Conservation (phyloP, 2,113 vertebrate species). For the Perca flavescens region DNA sequence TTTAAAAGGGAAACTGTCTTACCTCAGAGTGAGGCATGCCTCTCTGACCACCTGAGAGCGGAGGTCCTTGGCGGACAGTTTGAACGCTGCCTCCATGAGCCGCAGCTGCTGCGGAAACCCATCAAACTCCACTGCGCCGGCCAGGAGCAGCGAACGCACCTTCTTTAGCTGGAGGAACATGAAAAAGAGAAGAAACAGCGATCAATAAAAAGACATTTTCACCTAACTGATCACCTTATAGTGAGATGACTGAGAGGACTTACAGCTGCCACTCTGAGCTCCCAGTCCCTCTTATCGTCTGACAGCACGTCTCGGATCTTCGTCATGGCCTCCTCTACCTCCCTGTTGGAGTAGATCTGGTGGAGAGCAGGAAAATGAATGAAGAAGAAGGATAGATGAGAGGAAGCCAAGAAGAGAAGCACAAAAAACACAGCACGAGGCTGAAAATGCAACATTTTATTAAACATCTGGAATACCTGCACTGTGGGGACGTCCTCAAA, state of each 20-base stretch:
- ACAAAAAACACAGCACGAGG: no score
- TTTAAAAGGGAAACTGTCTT: conserved; percentile 64
- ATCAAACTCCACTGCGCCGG: conserved; percentile 92
- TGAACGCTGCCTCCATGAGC: conserved; percentile 92
- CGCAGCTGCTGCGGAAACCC: conserved; percentile 92
- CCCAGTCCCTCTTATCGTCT: conserved; percentile 97
- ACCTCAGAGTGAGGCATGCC: conserved; percentile 97
- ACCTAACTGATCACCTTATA: accelerated
- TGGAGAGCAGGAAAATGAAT: conserved; percentile 1
- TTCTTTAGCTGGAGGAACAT: conserved; percentile 89
- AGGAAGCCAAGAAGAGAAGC: neutral
- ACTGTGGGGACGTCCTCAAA: conserved; percentile 93
- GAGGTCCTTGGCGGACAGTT: conserved; percentile 95
- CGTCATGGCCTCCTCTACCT: conserved; percentile 95
- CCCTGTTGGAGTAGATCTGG: conserved; percentile 95
- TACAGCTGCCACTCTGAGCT: conserved; percentile 93
- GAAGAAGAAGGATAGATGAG: neutral
- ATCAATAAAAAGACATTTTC: neutral
- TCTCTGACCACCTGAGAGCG: conserved; percentile 96
- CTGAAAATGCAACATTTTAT: no score
- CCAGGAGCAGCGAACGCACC: conserved; percentile 91
- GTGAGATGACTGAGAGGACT: conserved; percentile 16
- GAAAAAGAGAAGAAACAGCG: neutral
- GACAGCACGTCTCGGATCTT: conserved; percentile 96
- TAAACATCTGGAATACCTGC: conserved; percentile 78